A percentile compares a stretch with the other conserved stretches of the same genome.
These are phyloP conservation scores for Aplysia californica DNA, from an alignment of 1,140 invertebrate species.

Conservation along the genomic window DNA sequence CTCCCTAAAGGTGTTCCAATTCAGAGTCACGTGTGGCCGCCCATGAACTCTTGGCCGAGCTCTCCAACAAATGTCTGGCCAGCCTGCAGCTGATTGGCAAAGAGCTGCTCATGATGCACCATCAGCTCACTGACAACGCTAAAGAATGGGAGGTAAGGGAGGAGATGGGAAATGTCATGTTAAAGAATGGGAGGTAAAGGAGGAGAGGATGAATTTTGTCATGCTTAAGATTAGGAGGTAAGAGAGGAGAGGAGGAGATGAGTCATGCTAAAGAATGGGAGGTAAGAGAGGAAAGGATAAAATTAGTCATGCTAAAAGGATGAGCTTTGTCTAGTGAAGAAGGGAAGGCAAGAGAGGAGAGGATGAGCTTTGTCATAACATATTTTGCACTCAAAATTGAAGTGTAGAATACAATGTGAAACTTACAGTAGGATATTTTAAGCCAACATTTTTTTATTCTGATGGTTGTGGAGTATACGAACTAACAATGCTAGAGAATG, in stretches of 20 bases:
- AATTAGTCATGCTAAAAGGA: slow-evolving; percentile 55
- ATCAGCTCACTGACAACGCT: slow-evolving; percentile 66
- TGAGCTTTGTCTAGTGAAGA: too few relatives aligned
- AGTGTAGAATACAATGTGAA: too few relatives aligned
- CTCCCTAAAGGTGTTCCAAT: slow-evolving; percentile 68
- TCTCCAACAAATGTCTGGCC: slow-evolving; percentile 58
- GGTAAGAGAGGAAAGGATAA: slow-evolving; percentile 43
- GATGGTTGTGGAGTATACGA: slow-evolving; percentile 73
- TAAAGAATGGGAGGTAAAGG: slow-evolving; percentile 70
- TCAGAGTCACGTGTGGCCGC: slow-evolving; percentile 68
- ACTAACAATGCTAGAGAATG: slow-evolving; percentile 67
- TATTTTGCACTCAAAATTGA: too few relatives aligned
- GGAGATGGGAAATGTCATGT: slow-evolving; percentile 36
- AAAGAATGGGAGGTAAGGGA: slow-evolving; percentile 70
- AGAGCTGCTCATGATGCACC: slow-evolving; percentile 70
- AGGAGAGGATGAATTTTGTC: background rate
- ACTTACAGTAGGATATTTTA: too few relatives aligned
- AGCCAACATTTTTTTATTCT: too few relatives aligned
- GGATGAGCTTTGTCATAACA: slow-evolving; percentile 33
- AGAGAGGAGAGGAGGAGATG: background rate
- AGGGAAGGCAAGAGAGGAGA: slow-evolving; percentile 68
- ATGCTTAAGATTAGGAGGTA: slow-evolving; percentile 71
- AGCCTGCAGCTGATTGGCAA: slow-evolving; percentile 66
- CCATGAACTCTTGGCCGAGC: slow-evolving; percentile 69
- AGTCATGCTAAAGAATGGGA: slow-evolving; percentile 70